Conservation (phyloP, 2,888 invertebrate genomes). For the Trichopoda pennipes region DNA sequence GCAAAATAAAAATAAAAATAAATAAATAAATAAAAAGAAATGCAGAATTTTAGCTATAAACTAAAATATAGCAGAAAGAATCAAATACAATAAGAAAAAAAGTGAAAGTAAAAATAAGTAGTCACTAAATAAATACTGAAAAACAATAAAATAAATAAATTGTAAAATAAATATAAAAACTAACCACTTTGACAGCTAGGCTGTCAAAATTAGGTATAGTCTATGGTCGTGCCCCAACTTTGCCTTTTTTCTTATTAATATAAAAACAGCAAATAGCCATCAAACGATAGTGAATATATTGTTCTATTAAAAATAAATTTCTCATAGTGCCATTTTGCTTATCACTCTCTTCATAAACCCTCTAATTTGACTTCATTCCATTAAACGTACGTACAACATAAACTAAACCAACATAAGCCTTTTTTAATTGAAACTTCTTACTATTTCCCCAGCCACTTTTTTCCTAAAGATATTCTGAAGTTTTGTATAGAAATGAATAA, state of each 20-base stretch:
- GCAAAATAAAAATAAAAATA: constrained; percentile 37
- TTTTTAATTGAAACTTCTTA: background rate
- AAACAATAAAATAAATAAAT: background rate
- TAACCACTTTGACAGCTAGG: constrained; percentile 66
- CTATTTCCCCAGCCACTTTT: background rate
- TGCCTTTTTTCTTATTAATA: constrained; percentile 10
- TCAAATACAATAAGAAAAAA: background rate
- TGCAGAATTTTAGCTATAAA: constrained; percentile 37
- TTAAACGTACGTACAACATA: background rate
- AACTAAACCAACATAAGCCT: background rate
- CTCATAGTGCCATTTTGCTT: constrained; percentile 61
- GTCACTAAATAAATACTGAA: constrained; percentile 52
- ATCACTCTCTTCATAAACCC: background rate
- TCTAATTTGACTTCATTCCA: background rate
- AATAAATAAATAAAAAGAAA: constrained; percentile 30
- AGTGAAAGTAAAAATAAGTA: constrained; percentile 37
- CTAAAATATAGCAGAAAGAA: constrained; percentile 27
- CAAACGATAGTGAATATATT: constrained; percentile 30
- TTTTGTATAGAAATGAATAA: constrained; percentile 35
- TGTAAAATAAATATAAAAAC: constrained; percentile 22
- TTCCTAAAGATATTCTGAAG: constrained; percentile 52
- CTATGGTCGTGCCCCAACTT: constrained; percentile 29
- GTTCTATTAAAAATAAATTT: constrained; percentile 43
- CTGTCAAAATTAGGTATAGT: constrained; percentile 59
- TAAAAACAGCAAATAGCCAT: background rate